Percentiles rank a stretch among this genome's conserved stretches.
Conservation (phyloP, 2,113 vertebrate species). For the Chionodraco myersi region DNA sequence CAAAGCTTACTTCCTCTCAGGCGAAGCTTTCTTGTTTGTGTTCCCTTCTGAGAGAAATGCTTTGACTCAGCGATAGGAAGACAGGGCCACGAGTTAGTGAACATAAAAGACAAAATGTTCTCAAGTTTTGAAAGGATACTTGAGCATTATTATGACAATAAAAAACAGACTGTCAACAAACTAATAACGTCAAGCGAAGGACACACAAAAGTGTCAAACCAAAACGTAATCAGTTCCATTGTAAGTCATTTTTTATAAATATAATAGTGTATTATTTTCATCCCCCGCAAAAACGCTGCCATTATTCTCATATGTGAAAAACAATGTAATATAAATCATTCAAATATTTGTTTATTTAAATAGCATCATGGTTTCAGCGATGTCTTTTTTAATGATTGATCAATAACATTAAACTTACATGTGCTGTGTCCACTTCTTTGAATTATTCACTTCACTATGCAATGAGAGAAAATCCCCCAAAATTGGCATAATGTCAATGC, state of each 20-base stretch:
- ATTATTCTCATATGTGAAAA: neutral
- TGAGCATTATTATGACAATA: neutral
- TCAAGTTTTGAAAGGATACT: neutral
- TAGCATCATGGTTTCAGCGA: too few species aligned
- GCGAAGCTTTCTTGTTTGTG: slow-evolving; percentile 23
- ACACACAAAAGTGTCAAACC: neutral
- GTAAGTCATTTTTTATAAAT: neutral
- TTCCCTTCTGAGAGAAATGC: slow-evolving; percentile 12
- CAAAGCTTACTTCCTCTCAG: slow-evolving; percentile 16
- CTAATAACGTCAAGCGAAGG: neutral
- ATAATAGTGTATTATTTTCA: too few species aligned
- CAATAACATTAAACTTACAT: neutral
- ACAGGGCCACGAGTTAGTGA: neutral
- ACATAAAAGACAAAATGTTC: neutral
- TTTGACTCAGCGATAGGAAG: neutral
- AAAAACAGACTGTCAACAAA: neutral
- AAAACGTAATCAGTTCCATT: neutral
- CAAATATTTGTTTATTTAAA: too few species aligned
- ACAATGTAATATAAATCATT: too few species aligned
- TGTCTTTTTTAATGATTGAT: neutral
- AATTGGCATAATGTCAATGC: neutral
- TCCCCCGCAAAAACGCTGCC: neutral
- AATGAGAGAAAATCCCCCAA: neutral
- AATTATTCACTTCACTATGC: slow-evolving; percentile 2
- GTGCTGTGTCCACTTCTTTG: neutral